Percentiles rank a stretch among this genome's conserved stretches.
phyloP scores from a whole-genome alignment of 2,797 vertebrate genomes.

The Lycodopsis pacificus region DNA sequence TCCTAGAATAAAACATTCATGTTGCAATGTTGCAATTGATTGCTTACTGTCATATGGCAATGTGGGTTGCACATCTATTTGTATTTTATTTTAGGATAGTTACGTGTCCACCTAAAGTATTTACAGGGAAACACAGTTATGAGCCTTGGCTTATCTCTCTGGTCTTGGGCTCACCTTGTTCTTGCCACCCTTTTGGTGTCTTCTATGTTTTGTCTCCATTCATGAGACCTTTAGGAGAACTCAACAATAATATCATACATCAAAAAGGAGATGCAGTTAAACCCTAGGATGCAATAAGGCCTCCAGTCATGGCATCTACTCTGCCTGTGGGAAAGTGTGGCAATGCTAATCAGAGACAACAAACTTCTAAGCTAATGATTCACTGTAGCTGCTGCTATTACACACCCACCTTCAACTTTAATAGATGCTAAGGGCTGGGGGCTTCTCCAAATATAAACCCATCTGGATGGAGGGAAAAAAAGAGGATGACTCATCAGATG shows the following conservation, averaged over 20 bases:
- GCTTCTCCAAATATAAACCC: slow-evolving; percentile 62
- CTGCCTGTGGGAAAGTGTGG: slow-evolving; percentile 10
- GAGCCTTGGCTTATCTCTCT: background rate
- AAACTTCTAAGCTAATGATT: slow-evolving; percentile 59
- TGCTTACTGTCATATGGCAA: background rate
- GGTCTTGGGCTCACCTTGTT: background rate
- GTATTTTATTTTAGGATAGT: background rate
- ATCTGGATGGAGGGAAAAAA: slow-evolving; percentile 35
- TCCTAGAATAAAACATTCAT: background rate
- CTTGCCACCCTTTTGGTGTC: background rate
- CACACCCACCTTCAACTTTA: slow-evolving; percentile 56
- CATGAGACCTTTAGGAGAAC: background rate
- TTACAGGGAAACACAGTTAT: background rate
- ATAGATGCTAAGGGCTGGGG: slow-evolving; percentile 47
- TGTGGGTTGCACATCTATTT: background rate
- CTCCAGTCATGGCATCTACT: slow-evolving; percentile 22
- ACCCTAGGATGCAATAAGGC: background rate
- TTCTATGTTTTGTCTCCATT: slow-evolving; percentile 5
- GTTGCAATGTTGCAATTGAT: background rate
- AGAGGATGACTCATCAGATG: slow-evolving; percentile 63
- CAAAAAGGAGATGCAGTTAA: slow-evolving; percentile 4
- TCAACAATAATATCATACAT: slow-evolving; percentile 1
- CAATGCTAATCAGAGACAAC: slow-evolving; percentile 41
- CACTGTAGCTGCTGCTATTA: slow-evolving; percentile 56
- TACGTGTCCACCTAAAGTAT: background rate